Evolutionary conservation across 1,140 invertebrate genomes (phyloP).

Genomic region (Hyles vespertilio): DNA sequence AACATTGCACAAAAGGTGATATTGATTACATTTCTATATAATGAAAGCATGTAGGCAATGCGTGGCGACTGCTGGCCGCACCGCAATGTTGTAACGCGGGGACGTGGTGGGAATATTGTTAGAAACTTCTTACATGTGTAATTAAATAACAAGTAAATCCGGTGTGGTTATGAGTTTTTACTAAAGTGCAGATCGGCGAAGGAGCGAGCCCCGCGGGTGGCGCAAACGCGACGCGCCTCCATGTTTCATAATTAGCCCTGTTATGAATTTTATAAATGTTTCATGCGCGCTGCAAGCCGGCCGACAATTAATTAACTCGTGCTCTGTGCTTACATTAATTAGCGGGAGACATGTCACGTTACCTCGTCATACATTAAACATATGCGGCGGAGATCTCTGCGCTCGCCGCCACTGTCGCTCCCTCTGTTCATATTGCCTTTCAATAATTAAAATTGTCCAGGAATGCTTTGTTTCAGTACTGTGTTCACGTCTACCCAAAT

Average conservation of each 20-base stretch:
- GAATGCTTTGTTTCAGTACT: no score
- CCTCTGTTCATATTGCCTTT: conserved; percentile 32
- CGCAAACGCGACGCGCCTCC: conserved; percentile 43
- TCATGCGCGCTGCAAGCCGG: conserved; percentile 56
- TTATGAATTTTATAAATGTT: conserved; percentile 74
- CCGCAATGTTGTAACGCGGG: conserved; percentile 5
- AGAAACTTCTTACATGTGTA: conserved; percentile 21
- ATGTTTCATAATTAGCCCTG: conserved; percentile 66
- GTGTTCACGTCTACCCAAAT: not conserved
- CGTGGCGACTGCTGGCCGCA: no score
- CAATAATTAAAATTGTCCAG: conserved; percentile 31
- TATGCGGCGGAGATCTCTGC: conserved; percentile 25
- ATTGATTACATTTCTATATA: no score
- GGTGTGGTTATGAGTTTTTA: conserved; percentile 50
- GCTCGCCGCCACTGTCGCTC: not conserved
- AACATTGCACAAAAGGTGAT: no score
- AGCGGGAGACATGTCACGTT: conserved; percentile 50
- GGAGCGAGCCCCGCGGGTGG: conserved; percentile 57
- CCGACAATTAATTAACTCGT: conserved; percentile 69
- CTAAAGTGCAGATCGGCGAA: conserved; percentile 25
- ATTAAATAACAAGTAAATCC: conserved; percentile 38
- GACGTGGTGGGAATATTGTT: conserved; percentile 33
- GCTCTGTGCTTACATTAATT: conserved; percentile 64
- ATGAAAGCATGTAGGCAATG: no score
- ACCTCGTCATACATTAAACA: conserved; percentile 50